Conservation (phyloP, 2,888 invertebrate species). For the Leptinotarsa rubiginosa region DNA sequence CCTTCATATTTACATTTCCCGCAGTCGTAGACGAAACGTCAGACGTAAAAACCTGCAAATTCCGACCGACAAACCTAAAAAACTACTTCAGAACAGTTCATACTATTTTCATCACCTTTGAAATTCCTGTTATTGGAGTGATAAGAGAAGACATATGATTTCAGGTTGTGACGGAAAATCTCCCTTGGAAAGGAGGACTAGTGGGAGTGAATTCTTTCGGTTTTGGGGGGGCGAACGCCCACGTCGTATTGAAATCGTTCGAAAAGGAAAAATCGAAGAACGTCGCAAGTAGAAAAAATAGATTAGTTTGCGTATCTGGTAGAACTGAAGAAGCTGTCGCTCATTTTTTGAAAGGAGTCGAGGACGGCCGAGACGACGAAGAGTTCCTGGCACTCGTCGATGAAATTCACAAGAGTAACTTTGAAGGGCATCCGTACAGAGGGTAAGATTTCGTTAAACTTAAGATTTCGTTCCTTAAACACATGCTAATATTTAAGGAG, state of each 20-base stretch:
- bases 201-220: conserved; percentile 75
- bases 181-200: conserved; percentile 67
- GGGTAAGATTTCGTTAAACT: conserved; percentile 70
- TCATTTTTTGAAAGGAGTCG: conserved; percentile 72
- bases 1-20: no score
- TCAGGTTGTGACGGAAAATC: conserved; percentile 67
- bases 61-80: no score
- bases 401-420: conserved; percentile 74
- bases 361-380: conserved; percentile 71
- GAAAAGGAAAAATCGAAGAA: conserved; percentile 42
- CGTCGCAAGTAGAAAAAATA: conserved; percentile 47
- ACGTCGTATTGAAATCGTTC: conserved; percentile 66
- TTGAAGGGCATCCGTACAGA: conserved; percentile 79
- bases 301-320: conserved; percentile 68
- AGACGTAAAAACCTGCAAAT: no score
- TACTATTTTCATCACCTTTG: no score
- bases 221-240: conserved; percentile 73
- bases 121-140: no score
- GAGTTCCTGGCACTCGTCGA: conserved; percentile 80
- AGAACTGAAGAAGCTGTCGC: conserved; percentile 82
- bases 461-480: no score
- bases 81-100: no score
- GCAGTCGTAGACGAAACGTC: no score
- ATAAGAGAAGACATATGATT: no score
- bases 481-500: no score